Percentiles rank a stretch among this genome's conserved stretches.
phyloP scores from a whole-genome alignment of 2,888 invertebrate genomes.

The Andrena camellia region DNA sequence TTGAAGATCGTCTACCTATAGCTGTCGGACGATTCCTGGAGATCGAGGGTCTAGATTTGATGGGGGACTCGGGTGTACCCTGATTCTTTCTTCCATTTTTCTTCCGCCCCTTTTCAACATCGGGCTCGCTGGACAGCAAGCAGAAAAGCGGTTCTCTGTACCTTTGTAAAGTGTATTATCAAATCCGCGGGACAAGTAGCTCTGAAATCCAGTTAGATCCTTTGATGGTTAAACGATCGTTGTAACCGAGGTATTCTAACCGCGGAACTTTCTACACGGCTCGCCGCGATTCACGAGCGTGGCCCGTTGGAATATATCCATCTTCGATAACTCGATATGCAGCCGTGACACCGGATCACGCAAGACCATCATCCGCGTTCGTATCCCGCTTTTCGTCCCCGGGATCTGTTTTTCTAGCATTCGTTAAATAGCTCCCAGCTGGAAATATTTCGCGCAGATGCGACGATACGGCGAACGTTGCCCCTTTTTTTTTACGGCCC shows the following conservation, averaged over 20 bases:
- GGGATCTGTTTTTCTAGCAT: neutral
- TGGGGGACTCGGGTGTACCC: too few species aligned
- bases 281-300: neutral
- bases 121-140: neutral
- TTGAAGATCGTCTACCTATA: too few species aligned
- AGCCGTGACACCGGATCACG: neutral
- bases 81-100: too few species aligned
- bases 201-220: neutral
- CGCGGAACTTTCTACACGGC: neutral
- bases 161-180: too few species aligned
- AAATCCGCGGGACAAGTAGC: neutral
- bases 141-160: neutral
- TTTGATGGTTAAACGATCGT: neutral
- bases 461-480: neutral
- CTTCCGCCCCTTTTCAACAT: neutral
- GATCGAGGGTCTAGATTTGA: too few species aligned
- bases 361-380: neutral
- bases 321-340: neutral
- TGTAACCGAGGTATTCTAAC: neutral
- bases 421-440: constrained; percentile 12
- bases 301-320: neutral
- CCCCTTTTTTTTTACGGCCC: constrained; percentile 3
- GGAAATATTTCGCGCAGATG: constrained; percentile 27
- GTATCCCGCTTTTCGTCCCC: neutral
- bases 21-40: too few species aligned